These are phyloP conservation scores for Rotaria socialis DNA, from an alignment of 2,888 invertebrate genomes.

Conservation along the genomic window DNA sequence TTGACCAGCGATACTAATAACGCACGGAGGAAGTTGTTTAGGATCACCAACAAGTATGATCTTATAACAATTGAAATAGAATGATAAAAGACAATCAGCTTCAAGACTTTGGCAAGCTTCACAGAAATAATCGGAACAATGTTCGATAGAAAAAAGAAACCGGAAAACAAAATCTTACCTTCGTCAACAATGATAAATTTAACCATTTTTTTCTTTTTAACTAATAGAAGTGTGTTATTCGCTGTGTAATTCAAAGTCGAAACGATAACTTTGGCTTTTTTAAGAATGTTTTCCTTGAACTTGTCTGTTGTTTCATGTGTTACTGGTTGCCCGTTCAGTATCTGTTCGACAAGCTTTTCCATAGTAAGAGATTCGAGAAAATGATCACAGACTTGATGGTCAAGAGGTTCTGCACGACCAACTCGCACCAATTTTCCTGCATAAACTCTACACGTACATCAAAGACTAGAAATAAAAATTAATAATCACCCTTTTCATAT, in stretches of 20 bases:
- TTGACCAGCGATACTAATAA: conserved; percentile 72
- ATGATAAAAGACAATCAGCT: not conserved
- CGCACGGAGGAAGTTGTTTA: conserved; percentile 67
- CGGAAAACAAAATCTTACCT: not conserved
- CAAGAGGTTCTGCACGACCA: not conserved
- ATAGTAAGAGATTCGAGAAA: not conserved
- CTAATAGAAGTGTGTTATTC: not conserved
- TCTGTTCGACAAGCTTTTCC: not conserved
- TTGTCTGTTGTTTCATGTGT: not conserved
- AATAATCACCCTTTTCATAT: not conserved
- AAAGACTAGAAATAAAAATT: not conserved
- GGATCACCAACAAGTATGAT: conserved; percentile 81
- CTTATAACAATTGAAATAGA: conserved; percentile 55
- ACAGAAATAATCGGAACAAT: not conserved
- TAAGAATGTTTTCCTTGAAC: not conserved
- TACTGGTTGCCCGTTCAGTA: not conserved
- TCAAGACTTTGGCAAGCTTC: not conserved
- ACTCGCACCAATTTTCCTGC: not conserved
- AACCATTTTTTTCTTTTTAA: not conserved
- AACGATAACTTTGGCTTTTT: not conserved
- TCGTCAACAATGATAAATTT: not conserved
- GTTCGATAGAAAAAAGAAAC: not conserved
- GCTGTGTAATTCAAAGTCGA: not conserved
- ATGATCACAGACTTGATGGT: not conserved
- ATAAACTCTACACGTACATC: too few relatives aligned